Evolutionary conservation across 2,797 vertebrate species (phyloP), one percentile per base, ranked within the genome.

Genomic region (Aselliscus stoliczkanus): DNA sequence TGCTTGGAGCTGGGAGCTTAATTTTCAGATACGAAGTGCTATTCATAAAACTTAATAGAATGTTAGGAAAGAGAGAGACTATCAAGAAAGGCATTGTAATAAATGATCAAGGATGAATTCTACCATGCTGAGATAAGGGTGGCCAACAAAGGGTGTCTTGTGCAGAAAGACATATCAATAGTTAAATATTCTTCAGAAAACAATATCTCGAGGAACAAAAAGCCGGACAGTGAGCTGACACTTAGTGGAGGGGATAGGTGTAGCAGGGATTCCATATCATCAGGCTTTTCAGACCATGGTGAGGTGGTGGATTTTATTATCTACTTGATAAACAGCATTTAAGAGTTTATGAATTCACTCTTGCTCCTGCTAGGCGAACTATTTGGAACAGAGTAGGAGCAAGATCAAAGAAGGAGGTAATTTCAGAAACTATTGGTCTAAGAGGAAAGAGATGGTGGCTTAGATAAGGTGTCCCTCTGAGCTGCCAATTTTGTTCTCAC

Each of bases 31-130:
- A 62, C 15, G 18, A 69, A 88, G 44, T 34, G 0, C 27, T 65
- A 27, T 72, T 29, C 20, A 29, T 1, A 44, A 82, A 73, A 67
- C 79, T 37, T 72, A 79, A 9, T 14, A 87, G 27, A 29, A 15
- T 88, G 20, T 39, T 65, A 60, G 29, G 7, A 52, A 64, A 44
- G 27, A 73, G 11, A 85, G 20, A 56, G 52, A 58, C 21, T 64
- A 25, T 14, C 39, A 21, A 62, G 44, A 85, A 1, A 69, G 8
- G 25, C 29, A 21, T 29, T 65, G 12, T 70, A 60, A 29, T 89
- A 77, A n/a, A 3, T 84, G 37, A 42, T 42, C 29, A 85, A 69
- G 14, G 8, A 69, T 95, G 37, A 90, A n/a, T 17, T 80, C 50
- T 65, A 54, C 60, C 17, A 52, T 52, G 21, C 44, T 56, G 52